Evolutionary conservation across 2,888 invertebrate genomes (phyloP).

Genomic region (Fragum fragum): DNA sequence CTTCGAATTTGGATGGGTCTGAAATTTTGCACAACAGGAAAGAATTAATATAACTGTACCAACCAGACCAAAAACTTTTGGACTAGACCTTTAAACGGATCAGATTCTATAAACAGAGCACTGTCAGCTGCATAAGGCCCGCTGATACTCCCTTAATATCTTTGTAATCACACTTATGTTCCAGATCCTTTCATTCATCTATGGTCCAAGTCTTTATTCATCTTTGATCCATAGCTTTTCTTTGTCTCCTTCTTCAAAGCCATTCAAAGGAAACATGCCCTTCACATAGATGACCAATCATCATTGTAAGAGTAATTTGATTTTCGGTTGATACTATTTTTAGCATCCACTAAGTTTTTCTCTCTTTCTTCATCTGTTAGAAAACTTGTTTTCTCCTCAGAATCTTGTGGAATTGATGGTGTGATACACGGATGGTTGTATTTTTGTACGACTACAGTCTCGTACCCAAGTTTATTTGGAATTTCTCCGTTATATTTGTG

Average conservation of each 20-base stretch:
- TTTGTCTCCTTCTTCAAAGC: neutral
- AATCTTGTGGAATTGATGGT: constrained; percentile 50
- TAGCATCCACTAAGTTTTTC: constrained; percentile 33
- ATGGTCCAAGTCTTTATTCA: neutral
- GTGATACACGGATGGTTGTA: constrained; percentile 52
- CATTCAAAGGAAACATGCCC: neutral
- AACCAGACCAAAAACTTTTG: too few relatives aligned
- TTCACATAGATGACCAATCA: constrained; percentile 36
- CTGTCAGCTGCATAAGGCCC: too few relatives aligned
- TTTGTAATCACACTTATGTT: too few relatives aligned
- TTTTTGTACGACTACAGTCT: constrained; percentile 56
- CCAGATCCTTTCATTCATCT: too few relatives aligned
- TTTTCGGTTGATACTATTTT: constrained; percentile 45
- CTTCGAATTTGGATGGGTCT: too few relatives aligned
- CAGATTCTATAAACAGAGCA: too few relatives aligned
- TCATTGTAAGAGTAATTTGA: constrained; percentile 53
- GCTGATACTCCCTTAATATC: too few relatives aligned
- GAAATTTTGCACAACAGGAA: too few relatives aligned
- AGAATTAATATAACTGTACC: too few relatives aligned
- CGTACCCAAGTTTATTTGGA: constrained; percentile 57
- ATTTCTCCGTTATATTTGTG: constrained; percentile 64
- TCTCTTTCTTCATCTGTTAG: constrained; percentile 37
- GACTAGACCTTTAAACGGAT: too few relatives aligned
- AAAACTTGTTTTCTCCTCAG: constrained; percentile 47
- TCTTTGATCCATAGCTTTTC: constrained; percentile 1